A percentile compares a stretch with the other conserved stretches of the same genome.
phyloP scores from a whole-genome alignment of 2,113 vertebrate genomes.

The Eolophus roseicapilla region DNA sequence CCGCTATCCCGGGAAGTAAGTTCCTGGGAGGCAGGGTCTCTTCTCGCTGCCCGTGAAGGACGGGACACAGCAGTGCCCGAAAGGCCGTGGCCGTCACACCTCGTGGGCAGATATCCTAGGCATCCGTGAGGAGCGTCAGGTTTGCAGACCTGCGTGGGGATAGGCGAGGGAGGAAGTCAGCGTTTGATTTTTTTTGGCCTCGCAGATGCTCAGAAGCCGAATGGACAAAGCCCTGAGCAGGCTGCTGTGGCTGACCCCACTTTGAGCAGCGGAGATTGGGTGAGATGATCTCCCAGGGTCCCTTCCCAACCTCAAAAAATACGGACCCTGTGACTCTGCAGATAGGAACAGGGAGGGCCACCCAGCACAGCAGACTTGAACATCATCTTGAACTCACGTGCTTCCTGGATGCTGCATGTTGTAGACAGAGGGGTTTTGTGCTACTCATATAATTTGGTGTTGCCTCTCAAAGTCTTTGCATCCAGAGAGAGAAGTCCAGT shows the following conservation, averaged over 20 bases:
- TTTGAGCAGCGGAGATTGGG: neutral
- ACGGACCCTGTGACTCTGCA: fast-evolving
- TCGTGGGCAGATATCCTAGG: neutral
- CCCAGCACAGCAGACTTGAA: neutral
- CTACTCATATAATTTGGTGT: fast-evolving
- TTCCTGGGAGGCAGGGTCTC: neutral
- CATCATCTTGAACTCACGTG: neutral
- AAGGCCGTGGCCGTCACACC: neutral
- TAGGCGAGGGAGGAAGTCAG: neutral
- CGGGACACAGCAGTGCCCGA: neutral
- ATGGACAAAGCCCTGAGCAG: neutral
- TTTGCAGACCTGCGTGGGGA: neutral
- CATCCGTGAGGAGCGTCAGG: neutral
- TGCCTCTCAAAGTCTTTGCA: neutral
- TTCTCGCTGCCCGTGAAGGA: neutral
- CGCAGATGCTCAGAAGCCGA: neutral
- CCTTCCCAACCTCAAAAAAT: neutral
- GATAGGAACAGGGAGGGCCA: neutral
- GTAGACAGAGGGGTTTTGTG: neutral
- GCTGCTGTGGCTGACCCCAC: neutral
- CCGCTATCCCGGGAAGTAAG: neutral
- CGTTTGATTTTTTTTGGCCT: neutral
- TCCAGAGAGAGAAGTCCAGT: neutral
- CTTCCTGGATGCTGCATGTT: neutral
- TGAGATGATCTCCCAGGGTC: neutral